phyloP scores from a whole-genome alignment of 2,797 vertebrate species.

The Xenopus petersii region DNA sequence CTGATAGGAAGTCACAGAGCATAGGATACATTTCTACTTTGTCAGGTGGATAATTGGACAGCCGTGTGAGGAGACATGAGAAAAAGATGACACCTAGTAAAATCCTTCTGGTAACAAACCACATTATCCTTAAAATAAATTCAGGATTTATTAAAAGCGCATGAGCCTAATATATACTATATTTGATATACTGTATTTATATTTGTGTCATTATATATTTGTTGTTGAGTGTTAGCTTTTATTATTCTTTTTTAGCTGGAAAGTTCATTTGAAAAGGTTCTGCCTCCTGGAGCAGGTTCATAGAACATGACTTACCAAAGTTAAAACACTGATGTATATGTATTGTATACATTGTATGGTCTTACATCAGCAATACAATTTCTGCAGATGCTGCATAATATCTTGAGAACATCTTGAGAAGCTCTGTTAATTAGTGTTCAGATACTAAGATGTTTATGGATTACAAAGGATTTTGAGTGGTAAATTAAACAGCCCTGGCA shows the following conservation, averaged over 20 bases:
- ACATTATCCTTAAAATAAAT: constrained; percentile 38
- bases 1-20: constrained; percentile 33
- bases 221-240: not conserved
- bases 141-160: constrained; percentile 32
- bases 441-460: too few species aligned
- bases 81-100: constrained; percentile 38
- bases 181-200: constrained; percentile 39
- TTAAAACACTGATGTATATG: too few species aligned
- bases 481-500: too few species aligned
- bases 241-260: not conserved
- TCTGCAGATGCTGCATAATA: not conserved
- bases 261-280: constrained; percentile 2
- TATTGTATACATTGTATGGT: too few species aligned
- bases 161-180: constrained; percentile 2
- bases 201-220: constrained; percentile 27
- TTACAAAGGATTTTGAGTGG: too few species aligned
- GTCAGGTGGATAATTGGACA: constrained; percentile 47
- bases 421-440: too few species aligned
- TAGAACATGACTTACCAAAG: too few species aligned
- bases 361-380: too few species aligned
- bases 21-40: constrained; percentile 39
- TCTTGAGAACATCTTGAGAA: too few species aligned
- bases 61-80: constrained; percentile 21
- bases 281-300: too few species aligned
- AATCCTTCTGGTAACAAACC: constrained; percentile 41